A percentile compares a stretch with the other conserved stretches of the same genome.
Evolutionary conservation across 2,888 invertebrate species (phyloP).

Genomic region (Eugnorisma glareosa): DNA sequence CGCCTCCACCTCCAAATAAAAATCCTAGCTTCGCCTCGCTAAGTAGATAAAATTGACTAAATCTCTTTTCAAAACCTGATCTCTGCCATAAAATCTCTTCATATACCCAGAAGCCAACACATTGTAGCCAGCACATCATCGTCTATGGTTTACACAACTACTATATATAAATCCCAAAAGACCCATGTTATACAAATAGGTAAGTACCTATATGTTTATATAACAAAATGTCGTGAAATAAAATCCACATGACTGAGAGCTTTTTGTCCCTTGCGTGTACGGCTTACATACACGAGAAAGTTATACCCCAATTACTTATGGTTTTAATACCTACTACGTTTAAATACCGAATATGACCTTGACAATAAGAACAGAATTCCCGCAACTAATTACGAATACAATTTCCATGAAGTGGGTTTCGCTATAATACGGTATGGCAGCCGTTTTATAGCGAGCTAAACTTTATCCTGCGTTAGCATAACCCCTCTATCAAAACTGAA

Average conservation of each 20-base stretch:
- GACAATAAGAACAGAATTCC: slow-evolving; percentile 53
- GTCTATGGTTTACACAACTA: too few species aligned
- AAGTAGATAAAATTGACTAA: too few species aligned
- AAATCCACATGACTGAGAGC: slow-evolving; percentile 43
- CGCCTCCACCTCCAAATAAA: too few species aligned
- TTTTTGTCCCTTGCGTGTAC: slow-evolving; percentile 54
- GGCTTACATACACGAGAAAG: slow-evolving; percentile 27
- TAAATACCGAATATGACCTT: slow-evolving; percentile 40
- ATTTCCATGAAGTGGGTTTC: slow-evolving; percentile 40
- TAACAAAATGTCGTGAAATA: slow-evolving; percentile 19
- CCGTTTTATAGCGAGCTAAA: slow-evolving; percentile 8
- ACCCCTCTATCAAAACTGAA: slow-evolving; percentile 9
- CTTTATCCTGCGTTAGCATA: background rate
- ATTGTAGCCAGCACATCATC: too few species aligned
- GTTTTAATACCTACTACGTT: slow-evolving; percentile 6
- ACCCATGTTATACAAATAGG: background rate
- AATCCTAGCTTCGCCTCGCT: too few species aligned
- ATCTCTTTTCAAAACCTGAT: too few species aligned
- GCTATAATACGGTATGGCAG: slow-evolving; percentile 6
- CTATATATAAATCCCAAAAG: background rate
- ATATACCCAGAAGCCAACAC: too few species aligned
- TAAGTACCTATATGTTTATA: too few species aligned
- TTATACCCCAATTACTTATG: slow-evolving; percentile 18
- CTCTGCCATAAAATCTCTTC: too few species aligned
- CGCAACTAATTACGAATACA: slow-evolving; percentile 59